A percentile compares a stretch with the other conserved stretches of the same genome.
These are phyloP conservation scores for Dicerorhinus sumatrensis DNA, from an alignment of 2,113 vertebrate genomes.

Conservation along the genomic window DNA sequence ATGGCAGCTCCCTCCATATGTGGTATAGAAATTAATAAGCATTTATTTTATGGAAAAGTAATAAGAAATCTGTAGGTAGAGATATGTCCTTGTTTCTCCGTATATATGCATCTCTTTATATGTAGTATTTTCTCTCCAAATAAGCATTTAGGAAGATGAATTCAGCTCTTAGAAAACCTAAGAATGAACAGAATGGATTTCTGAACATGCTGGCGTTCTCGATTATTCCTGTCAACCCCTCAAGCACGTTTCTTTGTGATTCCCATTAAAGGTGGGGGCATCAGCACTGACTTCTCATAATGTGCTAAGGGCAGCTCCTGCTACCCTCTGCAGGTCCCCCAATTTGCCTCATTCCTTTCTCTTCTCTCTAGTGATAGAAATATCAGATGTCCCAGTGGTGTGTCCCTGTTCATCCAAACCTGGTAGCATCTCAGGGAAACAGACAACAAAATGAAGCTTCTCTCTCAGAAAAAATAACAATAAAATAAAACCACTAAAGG, in stretches of 20 bases:
- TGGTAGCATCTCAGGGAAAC: constrained; percentile 58
- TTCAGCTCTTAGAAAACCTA: constrained; percentile 53
- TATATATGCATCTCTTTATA: neutral
- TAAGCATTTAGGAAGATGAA: constrained; percentile 67
- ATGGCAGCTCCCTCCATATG: constrained; percentile 34
- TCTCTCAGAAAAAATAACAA: constrained; percentile 43
- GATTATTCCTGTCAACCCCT: constrained; percentile 64
- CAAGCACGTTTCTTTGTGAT: constrained; percentile 75
- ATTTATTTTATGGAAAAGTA: constrained; percentile 67
- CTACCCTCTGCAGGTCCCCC: constrained; percentile 28
- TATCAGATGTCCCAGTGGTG: constrained; percentile 55
- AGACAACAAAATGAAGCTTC: constrained; percentile 53
- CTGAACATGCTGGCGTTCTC: constrained; percentile 59
- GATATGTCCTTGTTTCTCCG: constrained; percentile 6
- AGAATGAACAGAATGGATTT: constrained; percentile 68
- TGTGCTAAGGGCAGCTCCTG: neutral
- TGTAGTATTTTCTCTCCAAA: constrained; percentile 45
- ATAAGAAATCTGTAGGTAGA: constrained; percentile 49
- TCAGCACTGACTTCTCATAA: constrained; percentile 48
- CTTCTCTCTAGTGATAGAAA: constrained; percentile 46
- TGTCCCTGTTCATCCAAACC: constrained; percentile 57
- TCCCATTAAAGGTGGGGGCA: constrained; percentile 62
- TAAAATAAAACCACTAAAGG: constrained; percentile 40
- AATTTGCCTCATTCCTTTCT: constrained; percentile 50
- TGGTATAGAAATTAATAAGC: constrained; percentile 65